Percentiles rank a stretch among this genome's conserved stretches.
Conservation (phyloP, 2,888 invertebrate species). For the Drosophila kambysellisi region DNA sequence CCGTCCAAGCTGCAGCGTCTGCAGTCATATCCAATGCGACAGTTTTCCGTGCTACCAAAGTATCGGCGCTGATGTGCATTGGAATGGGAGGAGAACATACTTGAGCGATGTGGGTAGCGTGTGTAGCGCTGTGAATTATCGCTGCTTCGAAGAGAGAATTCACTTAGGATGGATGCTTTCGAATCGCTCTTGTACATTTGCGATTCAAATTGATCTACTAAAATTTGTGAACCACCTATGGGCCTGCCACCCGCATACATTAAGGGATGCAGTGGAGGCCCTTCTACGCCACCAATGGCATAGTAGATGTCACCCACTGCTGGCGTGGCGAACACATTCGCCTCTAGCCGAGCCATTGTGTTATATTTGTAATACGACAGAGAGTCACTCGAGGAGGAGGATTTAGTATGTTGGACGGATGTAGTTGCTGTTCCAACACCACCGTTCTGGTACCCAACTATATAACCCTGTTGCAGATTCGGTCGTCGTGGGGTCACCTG, state of each 20-base stretch:
- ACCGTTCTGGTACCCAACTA: conserved; percentile 65
- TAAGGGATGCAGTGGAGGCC: conserved; percentile 68
- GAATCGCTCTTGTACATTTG: conserved; percentile 85
- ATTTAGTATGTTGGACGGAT: conserved; percentile 80
- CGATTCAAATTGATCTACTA: conserved; percentile 80
- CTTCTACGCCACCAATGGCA: conserved; percentile 51
- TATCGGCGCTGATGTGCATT: conserved; percentile 82
- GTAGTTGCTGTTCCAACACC: conserved; percentile 20
- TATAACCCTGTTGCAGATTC: conserved; percentile 50
- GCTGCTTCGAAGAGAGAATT: conserved; percentile 84
- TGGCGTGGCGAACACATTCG: conserved; percentile 65
- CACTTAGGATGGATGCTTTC: conserved; percentile 84
- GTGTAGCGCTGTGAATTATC: conserved; percentile 81
- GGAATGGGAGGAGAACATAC: conserved; percentile 74
- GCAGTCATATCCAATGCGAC: conserved; percentile 84
- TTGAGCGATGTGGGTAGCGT: conserved; percentile 73
- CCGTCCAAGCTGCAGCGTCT: conserved; percentile 84
- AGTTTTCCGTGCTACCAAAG: conserved; percentile 85
- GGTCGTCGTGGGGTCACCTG: conserved; percentile 55
- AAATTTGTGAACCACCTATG: conserved; percentile 83
- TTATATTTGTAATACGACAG: conserved; percentile 83
- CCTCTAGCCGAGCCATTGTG: conserved; percentile 81
- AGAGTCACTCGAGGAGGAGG: conserved; percentile 85
- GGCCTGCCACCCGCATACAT: conserved; percentile 83
- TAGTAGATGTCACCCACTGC: conserved; percentile 70